Evolutionary conservation across 2,888 invertebrate genomes (phyloP).

Genomic region (Euplexia lucipara): DNA sequence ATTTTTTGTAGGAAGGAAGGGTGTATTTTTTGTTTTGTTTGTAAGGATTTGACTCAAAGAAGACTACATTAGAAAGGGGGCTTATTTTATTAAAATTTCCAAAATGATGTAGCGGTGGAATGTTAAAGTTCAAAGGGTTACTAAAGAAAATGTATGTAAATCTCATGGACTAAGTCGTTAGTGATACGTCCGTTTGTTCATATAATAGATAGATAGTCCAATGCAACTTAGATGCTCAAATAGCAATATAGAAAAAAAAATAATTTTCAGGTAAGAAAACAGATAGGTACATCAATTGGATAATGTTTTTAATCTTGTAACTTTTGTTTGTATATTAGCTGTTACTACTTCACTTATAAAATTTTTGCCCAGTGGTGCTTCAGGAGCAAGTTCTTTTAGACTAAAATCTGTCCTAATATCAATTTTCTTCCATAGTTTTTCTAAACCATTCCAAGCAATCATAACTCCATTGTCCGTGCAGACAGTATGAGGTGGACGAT

Average conservation of each 20-base stretch:
- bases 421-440: slow-evolving; percentile 91
- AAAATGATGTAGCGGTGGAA: too few relatives aligned
- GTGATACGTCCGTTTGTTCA: too few relatives aligned
- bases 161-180: too few relatives aligned
- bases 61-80: too few relatives aligned
- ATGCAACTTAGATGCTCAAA: too few relatives aligned
- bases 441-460: slow-evolving; percentile 99
- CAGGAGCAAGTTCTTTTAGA: slow-evolving; percentile 91
- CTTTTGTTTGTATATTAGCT: slow-evolving; percentile 87
- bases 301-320: slow-evolving; percentile 76
- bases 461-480: slow-evolving; percentile 99
- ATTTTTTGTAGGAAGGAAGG: too few relatives aligned
- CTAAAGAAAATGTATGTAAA: too few relatives aligned
- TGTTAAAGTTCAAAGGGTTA: too few relatives aligned
- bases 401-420: slow-evolving; percentile 89
- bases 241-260: not conserved
- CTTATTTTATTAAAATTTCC: too few relatives aligned
- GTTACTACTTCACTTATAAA: slow-evolving; percentile 90
- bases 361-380: slow-evolving; percentile 92
- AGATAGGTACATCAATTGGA: slow-evolving; percentile 33
- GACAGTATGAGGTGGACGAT: slow-evolving; percentile 95
- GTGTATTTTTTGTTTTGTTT: too few relatives aligned
- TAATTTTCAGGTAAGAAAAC: slow-evolving; percentile 11
- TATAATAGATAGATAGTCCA: too few relatives aligned
- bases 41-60: too few relatives aligned